phyloP scores from a whole-genome alignment of 2,888 invertebrate genomes.

The Drosophila gaucha region DNA sequence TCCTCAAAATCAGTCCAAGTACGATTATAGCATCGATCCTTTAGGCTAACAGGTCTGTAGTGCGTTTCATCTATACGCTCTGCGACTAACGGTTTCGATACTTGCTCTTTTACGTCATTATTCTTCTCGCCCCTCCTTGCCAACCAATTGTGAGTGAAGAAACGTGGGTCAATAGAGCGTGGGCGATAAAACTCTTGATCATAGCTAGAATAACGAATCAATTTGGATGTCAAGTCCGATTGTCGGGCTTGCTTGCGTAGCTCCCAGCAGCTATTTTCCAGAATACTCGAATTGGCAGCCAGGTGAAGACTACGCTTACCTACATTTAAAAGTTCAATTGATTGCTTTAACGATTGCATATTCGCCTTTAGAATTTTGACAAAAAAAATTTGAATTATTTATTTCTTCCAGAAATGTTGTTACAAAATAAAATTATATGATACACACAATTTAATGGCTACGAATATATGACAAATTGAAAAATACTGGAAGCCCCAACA shows the following conservation, averaged over 20 bases:
- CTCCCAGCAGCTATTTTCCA: slow-evolving; percentile 34
- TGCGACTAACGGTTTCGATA: not conserved
- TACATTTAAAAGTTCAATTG: not conserved
- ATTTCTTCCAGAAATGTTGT: not conserved
- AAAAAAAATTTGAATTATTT: not conserved
- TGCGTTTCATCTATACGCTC: slow-evolving; percentile 1
- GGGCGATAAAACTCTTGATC: slow-evolving; percentile 12
- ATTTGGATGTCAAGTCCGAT: not conserved
- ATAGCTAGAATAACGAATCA: not conserved
- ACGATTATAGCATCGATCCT: slow-evolving; percentile 20
- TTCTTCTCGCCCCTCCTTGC: not conserved
- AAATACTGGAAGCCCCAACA: too few relatives aligned
- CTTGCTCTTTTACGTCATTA: too few relatives aligned
- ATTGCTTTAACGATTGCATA: slow-evolving; percentile 20
- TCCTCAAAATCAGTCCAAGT: slow-evolving; percentile 27
- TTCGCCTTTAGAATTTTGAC: slow-evolving; percentile 18
- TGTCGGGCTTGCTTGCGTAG: slow-evolving; percentile 21
- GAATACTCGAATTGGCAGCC: slow-evolving; percentile 1
- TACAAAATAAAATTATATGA: not conserved
- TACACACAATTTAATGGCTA: not conserved
- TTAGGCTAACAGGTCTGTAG: slow-evolving; percentile 11
- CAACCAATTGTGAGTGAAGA: not conserved
- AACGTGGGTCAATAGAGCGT: not conserved
- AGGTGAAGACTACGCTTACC: slow-evolving; percentile 5
- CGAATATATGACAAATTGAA: not conserved